Evolutionary conservation across 2,888 invertebrate species (phyloP).

Genomic region (Maniola hyperantus): DNA sequence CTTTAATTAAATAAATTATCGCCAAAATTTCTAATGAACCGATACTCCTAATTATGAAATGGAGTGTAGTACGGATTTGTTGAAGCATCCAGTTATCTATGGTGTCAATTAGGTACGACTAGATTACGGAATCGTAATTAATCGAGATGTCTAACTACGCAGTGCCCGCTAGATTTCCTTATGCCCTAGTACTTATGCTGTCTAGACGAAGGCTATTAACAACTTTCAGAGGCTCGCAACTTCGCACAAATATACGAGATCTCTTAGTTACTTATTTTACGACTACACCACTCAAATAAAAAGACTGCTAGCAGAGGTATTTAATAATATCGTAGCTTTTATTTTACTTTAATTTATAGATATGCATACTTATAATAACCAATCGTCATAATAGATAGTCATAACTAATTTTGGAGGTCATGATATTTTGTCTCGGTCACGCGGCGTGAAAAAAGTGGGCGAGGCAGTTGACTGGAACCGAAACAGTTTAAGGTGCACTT

Average conservation of each 20-base stretch:
- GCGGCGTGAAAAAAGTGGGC: slow-evolving; percentile 7
- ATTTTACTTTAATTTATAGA: no score
- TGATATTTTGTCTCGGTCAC: background rate
- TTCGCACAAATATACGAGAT: background rate
- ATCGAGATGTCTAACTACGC: slow-evolving; percentile 6
- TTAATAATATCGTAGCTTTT: no score
- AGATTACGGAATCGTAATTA: slow-evolving; percentile 25
- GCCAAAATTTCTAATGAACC: slow-evolving; percentile 30
- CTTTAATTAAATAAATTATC: slow-evolving; percentile 32
- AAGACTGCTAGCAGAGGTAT: no score
- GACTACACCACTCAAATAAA: no score
- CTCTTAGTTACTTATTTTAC: background rate
- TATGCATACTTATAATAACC: background rate
- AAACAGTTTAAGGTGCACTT: slow-evolving; percentile 12
- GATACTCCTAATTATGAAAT: slow-evolving; percentile 26
- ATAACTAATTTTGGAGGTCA: background rate
- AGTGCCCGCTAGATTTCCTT: slow-evolving; percentile 16
- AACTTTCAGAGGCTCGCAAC: slow-evolving; percentile 14
- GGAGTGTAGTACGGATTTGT: slow-evolving; percentile 24
- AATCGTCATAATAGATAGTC: background rate
- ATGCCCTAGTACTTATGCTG: slow-evolving; percentile 2
- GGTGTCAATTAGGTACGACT: slow-evolving; percentile 19
- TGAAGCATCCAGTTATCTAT: slow-evolving; percentile 30
- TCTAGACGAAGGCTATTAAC: slow-evolving; percentile 22
- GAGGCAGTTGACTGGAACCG: slow-evolving; percentile 23